A percentile compares a stretch with the other conserved stretches of the same genome.
Evolutionary conservation across 1,140 invertebrate species (phyloP).

Genomic region (Diorhabda carinulata): DNA sequence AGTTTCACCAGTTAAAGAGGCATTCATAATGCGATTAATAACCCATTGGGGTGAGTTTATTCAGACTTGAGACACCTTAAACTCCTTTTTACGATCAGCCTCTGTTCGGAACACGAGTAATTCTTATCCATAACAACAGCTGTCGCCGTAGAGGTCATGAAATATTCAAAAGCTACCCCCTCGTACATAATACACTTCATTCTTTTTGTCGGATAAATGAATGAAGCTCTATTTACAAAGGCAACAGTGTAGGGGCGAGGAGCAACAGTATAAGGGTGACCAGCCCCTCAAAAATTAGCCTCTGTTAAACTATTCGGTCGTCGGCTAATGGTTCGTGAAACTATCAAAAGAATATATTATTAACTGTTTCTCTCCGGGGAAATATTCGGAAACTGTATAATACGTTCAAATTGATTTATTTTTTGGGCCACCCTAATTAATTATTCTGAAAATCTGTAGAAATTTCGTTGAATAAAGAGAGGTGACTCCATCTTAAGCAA

Average conservation of each 20-base stretch:
- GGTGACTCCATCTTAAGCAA: too few species aligned
- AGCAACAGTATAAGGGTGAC: constrained; percentile 12
- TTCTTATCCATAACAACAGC: constrained; percentile 24
- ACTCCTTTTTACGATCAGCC: too few species aligned
- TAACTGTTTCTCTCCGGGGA: constrained; percentile 22
- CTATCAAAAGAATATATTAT: constrained; percentile 37
- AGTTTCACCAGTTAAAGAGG: too few species aligned
- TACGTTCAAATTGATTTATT: constrained; percentile 31
- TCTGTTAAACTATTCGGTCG: constrained; percentile 38
- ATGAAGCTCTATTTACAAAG: constrained; percentile 27
- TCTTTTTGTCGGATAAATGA: constrained; percentile 38
- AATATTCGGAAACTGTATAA: constrained; percentile 22
- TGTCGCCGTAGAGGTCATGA: constrained; percentile 36
- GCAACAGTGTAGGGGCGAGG: constrained; percentile 4
- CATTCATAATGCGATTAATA: too few species aligned
- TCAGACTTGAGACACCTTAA: too few species aligned
- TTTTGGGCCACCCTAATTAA: constrained; percentile 11
- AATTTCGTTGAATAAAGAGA: too few species aligned
- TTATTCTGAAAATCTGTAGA: constrained; percentile 26
- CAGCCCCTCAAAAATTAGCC: constrained; percentile 27
- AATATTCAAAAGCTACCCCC: constrained; percentile 35
- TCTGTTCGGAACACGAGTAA: neutral
- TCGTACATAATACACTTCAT: constrained; percentile 37
- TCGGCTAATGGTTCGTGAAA: constrained; percentile 37
- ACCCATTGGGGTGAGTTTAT: too few species aligned